Percentiles rank a stretch among this genome's conserved stretches.
These are phyloP conservation scores for Malthinus seriepunctatus DNA, from an alignment of 2,888 invertebrate genomes.

Conservation along the genomic window DNA sequence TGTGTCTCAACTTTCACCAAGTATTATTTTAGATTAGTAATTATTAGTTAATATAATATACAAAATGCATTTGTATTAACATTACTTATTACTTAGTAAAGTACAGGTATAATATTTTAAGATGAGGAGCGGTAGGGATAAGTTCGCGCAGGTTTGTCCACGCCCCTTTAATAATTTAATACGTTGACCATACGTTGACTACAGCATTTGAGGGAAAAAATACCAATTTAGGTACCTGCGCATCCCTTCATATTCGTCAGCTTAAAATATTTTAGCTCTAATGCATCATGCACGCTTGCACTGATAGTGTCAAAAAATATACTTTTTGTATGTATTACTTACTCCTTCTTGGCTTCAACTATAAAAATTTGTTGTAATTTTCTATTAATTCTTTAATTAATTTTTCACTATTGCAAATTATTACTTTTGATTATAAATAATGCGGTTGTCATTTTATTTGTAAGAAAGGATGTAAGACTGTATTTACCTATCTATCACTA, in stretches of 20 bases:
- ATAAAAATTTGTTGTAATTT: neutral
- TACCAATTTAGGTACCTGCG: too few relatives aligned
- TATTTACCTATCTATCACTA: constrained; percentile 37
- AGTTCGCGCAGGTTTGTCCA: too few relatives aligned
- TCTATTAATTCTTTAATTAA: neutral
- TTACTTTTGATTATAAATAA: constrained; percentile 27
- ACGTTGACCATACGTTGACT: too few relatives aligned
- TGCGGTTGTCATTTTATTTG: constrained; percentile 9
- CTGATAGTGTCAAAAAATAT: constrained; percentile 13
- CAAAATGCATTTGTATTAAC: neutral
- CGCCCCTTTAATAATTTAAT: too few relatives aligned
- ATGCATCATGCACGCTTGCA: constrained; percentile 5
- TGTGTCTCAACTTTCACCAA: constrained; percentile 20
- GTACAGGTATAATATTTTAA: too few relatives aligned
- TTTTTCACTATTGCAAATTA: neutral
- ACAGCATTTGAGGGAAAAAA: too few relatives aligned
- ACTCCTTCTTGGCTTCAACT: neutral
- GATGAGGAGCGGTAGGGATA: too few relatives aligned
- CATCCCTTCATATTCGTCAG: too few relatives aligned
- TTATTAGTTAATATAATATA: constrained; percentile 3
- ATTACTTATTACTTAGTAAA: constrained; percentile 6
- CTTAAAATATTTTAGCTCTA: neutral
- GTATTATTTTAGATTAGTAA: constrained; percentile 20
- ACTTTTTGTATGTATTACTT: too few relatives aligned
- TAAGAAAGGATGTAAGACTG: constrained; percentile 25